Percentiles rank a stretch among this genome's conserved stretches.
Conservation (phyloP, 1,140 invertebrate species). For the Drosophila rhopaloa region DNA sequence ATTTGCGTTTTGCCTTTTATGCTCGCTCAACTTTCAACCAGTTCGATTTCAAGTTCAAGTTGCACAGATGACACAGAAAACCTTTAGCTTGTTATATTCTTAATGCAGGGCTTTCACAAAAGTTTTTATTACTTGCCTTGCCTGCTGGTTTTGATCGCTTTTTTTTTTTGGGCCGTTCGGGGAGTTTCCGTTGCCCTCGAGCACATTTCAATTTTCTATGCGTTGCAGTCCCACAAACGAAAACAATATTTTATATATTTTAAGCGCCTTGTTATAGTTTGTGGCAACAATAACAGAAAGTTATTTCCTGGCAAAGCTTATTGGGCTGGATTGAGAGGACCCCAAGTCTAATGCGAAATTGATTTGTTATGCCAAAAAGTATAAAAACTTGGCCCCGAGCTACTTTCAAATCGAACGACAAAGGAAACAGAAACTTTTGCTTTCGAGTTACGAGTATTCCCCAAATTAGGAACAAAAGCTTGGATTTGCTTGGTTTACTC, state of each 20-base stretch:
- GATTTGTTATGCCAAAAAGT: conserved; percentile 66
- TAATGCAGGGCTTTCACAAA: conserved; percentile 48
- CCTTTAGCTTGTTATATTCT: conserved; percentile 53
- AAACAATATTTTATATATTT: conserved; percentile 55
- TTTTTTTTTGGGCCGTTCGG: conserved; percentile 36
- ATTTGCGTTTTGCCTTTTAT: conserved; percentile 61
- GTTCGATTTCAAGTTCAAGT: conserved; percentile 73
- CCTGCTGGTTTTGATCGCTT: conserved; percentile 24
- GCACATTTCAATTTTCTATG: conserved; percentile 70
- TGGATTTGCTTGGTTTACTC: conserved; percentile 30
- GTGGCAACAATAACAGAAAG: conserved; percentile 66
- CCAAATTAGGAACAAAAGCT: conserved; percentile 50
- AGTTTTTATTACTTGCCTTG: conserved; percentile 46
- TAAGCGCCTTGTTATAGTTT: conserved; percentile 74
- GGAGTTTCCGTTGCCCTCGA: conserved; percentile 30
- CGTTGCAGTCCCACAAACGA: conserved; percentile 46
- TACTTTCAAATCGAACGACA: conserved; percentile 31
- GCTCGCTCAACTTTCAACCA: conserved; percentile 47
- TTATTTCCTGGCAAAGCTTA: conserved; percentile 53
- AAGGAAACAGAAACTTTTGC: conserved; percentile 32
- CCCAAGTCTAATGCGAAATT: conserved; percentile 59
- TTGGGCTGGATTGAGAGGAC: conserved; percentile 36
- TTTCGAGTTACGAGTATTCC: conserved; percentile 31
- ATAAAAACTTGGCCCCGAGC: conserved; percentile 49
- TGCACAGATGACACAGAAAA: conserved; percentile 50